phyloP scores from a whole-genome alignment of 2,888 invertebrate genomes.

The Lithophane socia region DNA sequence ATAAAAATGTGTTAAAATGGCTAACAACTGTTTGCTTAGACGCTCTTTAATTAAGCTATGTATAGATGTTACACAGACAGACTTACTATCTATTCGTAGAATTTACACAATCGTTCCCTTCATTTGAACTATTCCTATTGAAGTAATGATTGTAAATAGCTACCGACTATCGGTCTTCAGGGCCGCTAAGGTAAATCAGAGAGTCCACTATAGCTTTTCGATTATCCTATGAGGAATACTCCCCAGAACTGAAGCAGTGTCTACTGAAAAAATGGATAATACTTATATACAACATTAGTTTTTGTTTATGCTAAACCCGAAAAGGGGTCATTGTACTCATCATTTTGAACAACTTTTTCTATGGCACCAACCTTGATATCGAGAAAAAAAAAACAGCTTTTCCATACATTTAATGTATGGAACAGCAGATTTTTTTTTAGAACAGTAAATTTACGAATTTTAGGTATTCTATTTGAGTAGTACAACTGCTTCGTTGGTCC shows the following conservation, averaged over 20 bases:
- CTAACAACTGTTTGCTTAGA: background rate
- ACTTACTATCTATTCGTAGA: background rate
- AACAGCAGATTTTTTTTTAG: too few species aligned
- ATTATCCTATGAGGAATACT: background rate
- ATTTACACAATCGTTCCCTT: background rate
- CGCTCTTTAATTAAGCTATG: background rate
- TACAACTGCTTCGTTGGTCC: too few species aligned
- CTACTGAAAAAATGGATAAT: background rate
- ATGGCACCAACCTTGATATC: too few species aligned
- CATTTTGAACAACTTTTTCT: too few species aligned
- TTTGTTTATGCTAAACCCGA: too few species aligned
- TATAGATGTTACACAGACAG: background rate
- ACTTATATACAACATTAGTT: too few species aligned
- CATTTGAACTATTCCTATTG: background rate
- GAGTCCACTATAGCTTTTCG: background rate
- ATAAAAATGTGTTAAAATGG: slow-evolving; percentile 15
- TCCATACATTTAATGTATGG: too few species aligned
- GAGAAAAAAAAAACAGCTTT: too few species aligned
- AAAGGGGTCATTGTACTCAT: too few species aligned
- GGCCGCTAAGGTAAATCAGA: background rate
- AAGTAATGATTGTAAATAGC: background rate
- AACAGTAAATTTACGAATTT: background rate
- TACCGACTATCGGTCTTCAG: background rate
- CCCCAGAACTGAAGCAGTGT: background rate
- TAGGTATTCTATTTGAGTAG: too few species aligned